phyloP scores from a whole-genome alignment of 92 coral and sea anemone species.

The Chrysogorgia sp. region DNA sequence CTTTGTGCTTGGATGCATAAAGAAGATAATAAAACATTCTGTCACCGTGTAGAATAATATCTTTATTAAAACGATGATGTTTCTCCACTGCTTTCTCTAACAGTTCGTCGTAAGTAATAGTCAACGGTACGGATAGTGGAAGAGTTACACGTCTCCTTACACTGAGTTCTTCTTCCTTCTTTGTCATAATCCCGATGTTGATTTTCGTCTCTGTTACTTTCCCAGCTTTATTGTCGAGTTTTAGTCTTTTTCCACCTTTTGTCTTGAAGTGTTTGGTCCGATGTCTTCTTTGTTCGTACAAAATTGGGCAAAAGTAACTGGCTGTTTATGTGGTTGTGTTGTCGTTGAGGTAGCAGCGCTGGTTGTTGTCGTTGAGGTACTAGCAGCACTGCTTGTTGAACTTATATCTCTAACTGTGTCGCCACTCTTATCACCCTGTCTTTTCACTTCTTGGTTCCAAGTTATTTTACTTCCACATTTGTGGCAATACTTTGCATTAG shows the following conservation, averaged over 20 bases:
- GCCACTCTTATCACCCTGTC: neutral
- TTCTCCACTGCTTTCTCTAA: too few relatives aligned
- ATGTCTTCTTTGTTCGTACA: conserved; percentile 55
- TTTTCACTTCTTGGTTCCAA: neutral
- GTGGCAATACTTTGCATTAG: conserved; percentile 39
- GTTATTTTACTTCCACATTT: conserved; percentile 43
- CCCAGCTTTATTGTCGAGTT: conserved; percentile 10
- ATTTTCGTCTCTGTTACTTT: conserved; percentile 50
- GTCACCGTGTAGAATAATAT: conserved; percentile 57
- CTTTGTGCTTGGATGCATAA: conserved; percentile 59
- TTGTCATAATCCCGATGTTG: conserved; percentile 60
- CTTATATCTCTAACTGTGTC: neutral
- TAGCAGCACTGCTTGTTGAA: conserved; percentile 16
- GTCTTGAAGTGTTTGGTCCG: conserved; percentile 35
- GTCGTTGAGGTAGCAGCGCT: conserved; percentile 34
- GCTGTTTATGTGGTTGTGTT: conserved; percentile 1
- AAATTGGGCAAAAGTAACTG: conserved; percentile 52
- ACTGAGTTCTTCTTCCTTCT: conserved; percentile 63
- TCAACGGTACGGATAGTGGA: too few relatives aligned
- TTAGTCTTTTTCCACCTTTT: conserved; percentile 17
- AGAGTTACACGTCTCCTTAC: too few relatives aligned
- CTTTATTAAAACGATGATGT: too few relatives aligned
- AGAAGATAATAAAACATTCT: conserved; percentile 57
- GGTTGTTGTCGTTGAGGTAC: conserved; percentile 20
- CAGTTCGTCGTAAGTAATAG: too few relatives aligned